phyloP scores from a whole-genome alignment of 2,888 invertebrate genomes.

The Amphiduros pacificus region DNA sequence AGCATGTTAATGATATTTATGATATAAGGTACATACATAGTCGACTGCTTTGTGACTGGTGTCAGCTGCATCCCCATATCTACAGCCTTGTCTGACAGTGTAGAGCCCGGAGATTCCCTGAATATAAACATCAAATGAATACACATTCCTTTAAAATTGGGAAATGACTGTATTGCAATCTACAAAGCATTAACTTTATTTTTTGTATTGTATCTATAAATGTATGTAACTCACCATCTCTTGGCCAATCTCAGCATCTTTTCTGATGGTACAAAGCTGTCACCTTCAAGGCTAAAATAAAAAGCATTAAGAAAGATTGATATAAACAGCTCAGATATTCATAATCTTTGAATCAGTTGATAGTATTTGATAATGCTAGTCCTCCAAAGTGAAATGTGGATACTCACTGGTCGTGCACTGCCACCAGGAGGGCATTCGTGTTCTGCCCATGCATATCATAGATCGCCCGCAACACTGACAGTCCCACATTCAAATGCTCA shows the following conservation, averaged over 20 bases:
- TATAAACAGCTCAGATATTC: too few relatives aligned
- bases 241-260: slow-evolving; percentile 41
- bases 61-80: slow-evolving; percentile 46
- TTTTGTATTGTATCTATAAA: too few relatives aligned
- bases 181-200: too few relatives aligned
- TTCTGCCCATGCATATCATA: slow-evolving; percentile 49
- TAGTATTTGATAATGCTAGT: not conserved
- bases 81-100: slow-evolving; percentile 38
- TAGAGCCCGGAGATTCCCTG: too few relatives aligned
- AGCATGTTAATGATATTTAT: too few relatives aligned
- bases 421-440: slow-evolving; percentile 34
- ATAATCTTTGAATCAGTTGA: too few relatives aligned
- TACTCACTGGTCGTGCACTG: slow-evolving; percentile 28
- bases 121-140: too few relatives aligned
- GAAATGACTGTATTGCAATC: too few relatives aligned
- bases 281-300: slow-evolving; percentile 35
- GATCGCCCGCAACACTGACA: slow-evolving; percentile 45
- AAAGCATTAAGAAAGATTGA: too few relatives aligned
- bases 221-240: slow-evolving; percentile 45
- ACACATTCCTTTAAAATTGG: too few relatives aligned
- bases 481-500: slow-evolving; percentile 43
- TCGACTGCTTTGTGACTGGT: not conserved
- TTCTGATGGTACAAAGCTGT: slow-evolving; percentile 32
- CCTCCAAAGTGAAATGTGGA: not conserved
- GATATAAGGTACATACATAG: not conserved